Base-by-base conservation (phyloP, 2,888 invertebrate species). In the Rosalia funebris region DNA sequence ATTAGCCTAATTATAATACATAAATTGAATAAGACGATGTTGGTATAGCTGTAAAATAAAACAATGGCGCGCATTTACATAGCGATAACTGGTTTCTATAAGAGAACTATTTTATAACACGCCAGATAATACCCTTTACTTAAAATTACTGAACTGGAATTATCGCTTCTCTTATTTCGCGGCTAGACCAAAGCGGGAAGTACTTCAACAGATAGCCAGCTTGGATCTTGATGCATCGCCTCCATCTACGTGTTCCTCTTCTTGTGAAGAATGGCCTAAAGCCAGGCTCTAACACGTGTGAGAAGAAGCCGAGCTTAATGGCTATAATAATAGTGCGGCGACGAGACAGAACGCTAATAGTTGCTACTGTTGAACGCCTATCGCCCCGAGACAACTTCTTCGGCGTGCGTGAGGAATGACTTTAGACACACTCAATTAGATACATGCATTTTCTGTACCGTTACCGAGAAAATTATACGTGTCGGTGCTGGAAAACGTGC, bases 331-430 rank as follows among this genome's bases (percentile, higher is more conserved):
- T 56, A 63, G 65, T 58, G 68, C 69, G 67, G 69, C 60, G 52
- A 52, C 57, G 56, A 63, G 67, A 67, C 64, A 65, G 55, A 63
- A 57, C 61, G 60, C 66, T 69, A 69, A 69, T 69, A 68, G 66
- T 62, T 45, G 70, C 70, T 70, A 70, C 70, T 60, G 70, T 68
- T 62, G 60, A 62, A 66, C 70, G 70, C 70, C 70, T 63, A 66
- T 62, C 54, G 70, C 68, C 63, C 39, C 45, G 41, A 57, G 70
- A 68, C 60, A 42, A 62, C 62, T 62, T 62, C 62, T 62, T 62
- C 50, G 41, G 54, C 48, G 48, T 62, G 62, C 57, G 57, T 62
- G 57, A 62, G 57, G 53, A 57, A 62, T 54, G 53, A 50, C 54
- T 57, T 62, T 62, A 62, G 48, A 57, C 57, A 53, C 54, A 55